Base-by-base conservation (phyloP, 2,113 vertebrate species). In the Loxodonta africana region DNA sequence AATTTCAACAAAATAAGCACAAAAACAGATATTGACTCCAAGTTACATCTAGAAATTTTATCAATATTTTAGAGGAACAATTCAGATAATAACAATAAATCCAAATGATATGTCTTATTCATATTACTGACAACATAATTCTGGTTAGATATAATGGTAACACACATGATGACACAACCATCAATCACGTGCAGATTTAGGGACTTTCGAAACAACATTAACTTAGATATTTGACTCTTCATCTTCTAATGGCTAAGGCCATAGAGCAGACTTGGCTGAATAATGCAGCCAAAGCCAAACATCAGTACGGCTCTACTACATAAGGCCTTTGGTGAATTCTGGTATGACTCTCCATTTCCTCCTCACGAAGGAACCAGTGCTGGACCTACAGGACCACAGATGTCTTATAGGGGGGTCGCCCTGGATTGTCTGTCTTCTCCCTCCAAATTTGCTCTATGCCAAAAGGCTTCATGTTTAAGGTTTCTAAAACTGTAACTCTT, bases 271-370 rank as follows among this genome's bases (percentile, higher is more conserved):
- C 82, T 85, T 5, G 33, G 81, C 90, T 67, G 92, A 84, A 80
- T 77, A 96, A 94, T 67, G 28, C 94, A 60, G n/a, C 11, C 67
- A 92, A 77, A 84, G 71, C 11, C 44, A 90, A 85, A 67, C 14
- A 65, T 53, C 4, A 71, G 57, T 44, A 73, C 9, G 63, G 81
- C 84, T 91, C 41, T 6, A 33, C 37, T 53, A 23, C 1, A 74
- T 74, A 37, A 92, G 17, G 0, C 30, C 44, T 28, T 74, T 63
- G 26, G 37, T 69, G 26, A 85, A 73, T 96, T 94, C 41, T 41
- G 21, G 84, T 41, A 51, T n/a, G 62, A 82, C 62, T 26, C 20
- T 88, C 30, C 9, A 8, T 44, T 89, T 89, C 14, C 23, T 83
- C 17, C 23, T 65, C 25, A 74, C 37, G 33, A 71, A 80, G 25